phyloP scores from a whole-genome alignment of 2,888 invertebrate genomes.

The Gandaritis pyraliata region DNA sequence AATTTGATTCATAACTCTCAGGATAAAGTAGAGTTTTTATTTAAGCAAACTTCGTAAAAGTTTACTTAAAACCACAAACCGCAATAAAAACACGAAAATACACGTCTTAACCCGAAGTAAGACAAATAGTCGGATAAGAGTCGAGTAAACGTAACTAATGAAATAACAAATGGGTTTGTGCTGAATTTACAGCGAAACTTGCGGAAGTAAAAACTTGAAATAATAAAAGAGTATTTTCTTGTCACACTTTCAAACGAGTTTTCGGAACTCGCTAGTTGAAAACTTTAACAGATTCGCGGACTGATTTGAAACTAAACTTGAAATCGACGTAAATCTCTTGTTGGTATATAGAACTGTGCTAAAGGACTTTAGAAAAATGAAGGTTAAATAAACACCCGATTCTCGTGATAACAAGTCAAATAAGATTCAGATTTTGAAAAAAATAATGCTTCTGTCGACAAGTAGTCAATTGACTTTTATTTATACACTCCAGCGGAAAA shows the following conservation, averaged over 20 bases:
- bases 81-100: constrained; percentile 6
- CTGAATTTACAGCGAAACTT: constrained; percentile 26
- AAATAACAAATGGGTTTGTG: constrained; percentile 40
- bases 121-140: constrained; percentile 40
- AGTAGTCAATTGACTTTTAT: too few species aligned
- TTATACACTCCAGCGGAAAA: too few species aligned
- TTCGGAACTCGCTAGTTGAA: not conserved
- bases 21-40: too few species aligned
- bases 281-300: not conserved
- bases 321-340: not conserved
- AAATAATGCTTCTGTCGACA: too few species aligned
- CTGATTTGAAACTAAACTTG: not conserved
- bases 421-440: too few species aligned
- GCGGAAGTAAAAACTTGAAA: constrained; percentile 28
- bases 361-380: too few species aligned
- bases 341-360: too few species aligned
- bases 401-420: too few species aligned
- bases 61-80: not conserved
- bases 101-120: constrained; percentile 25
- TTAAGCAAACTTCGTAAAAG: not conserved
- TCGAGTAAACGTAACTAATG: constrained; percentile 41
- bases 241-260: not conserved
- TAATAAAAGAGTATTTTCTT: constrained; percentile 8
- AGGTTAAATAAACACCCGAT: too few species aligned
- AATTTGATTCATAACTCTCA: too few species aligned